Base-by-base conservation (phyloP, 2,113 vertebrate genomes). In the Onychostoma macrolepis region DNA sequence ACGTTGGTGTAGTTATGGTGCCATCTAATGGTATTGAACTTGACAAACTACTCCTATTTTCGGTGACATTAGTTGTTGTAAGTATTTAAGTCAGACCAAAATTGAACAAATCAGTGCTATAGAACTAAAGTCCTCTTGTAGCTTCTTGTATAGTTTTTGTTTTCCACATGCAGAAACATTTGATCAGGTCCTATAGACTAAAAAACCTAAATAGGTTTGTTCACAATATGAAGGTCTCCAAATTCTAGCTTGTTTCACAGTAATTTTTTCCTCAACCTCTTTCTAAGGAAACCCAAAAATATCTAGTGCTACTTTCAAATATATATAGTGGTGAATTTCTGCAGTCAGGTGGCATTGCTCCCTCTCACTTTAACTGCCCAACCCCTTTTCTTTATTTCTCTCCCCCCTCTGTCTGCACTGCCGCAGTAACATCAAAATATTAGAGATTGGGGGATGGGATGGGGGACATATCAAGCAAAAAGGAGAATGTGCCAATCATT, bases 391-490 rank as follows among this genome's bases (percentile, higher is more conserved):
- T 48, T 61, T 63, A 50, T 45, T 83, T 33, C n/a, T 75, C 67
- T 33, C 28, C 65, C 30, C 69, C 10, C 74, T 50, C 76, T 26
- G 76, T 88, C 76, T 88, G 87, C 84, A 85, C 53, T 86, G 76
- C 87, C 74, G 88, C 90, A 89, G 90, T 83, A 89, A 92, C 89
- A 87, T 88, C 76, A 87, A 89, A 30, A 90, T 82, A 81, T 76
- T 78, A 85, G 17, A 71, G 48, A 61, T 24, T 56, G 43, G 75
- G 84, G 74, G 50, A n/a, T 12, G 36, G 71, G 72, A 75, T 45
- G 74, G 28, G 86, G 50, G 71, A 8, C 4, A 56, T 48, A 10
- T n/a, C 30, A n/a, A n/a, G 65, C 38, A 53, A 33, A 30, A 45
- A 38, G 17, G 58, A 13, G 24, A 50, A 4, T 4, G 36, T 21